These are phyloP conservation scores for Larimichthys polyactis DNA, from an alignment of 2,113 vertebrate species.

Conservation along the genomic window DNA sequence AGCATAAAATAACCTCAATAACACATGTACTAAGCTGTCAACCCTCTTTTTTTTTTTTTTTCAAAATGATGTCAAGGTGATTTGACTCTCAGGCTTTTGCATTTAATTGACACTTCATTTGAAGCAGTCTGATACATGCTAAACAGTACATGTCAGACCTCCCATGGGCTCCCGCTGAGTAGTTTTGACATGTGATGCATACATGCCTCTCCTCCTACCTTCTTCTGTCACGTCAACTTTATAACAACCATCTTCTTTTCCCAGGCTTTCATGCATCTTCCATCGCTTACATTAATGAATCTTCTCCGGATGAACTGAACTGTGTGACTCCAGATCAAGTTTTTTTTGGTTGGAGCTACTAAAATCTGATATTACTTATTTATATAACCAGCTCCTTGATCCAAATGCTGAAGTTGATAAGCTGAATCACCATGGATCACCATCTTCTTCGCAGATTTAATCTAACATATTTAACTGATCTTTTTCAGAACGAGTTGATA, in stretches of 20 bases:
- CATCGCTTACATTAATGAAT: not conserved
- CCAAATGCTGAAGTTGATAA: not conserved
- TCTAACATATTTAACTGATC: not conserved
- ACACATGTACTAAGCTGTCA: constrained; percentile 1
- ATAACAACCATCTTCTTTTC: not conserved
- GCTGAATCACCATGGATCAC: too few relatives aligned
- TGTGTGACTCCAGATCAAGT: not conserved
- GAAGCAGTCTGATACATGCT: not conserved
- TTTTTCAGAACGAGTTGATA: too few relatives aligned
- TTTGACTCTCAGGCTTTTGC: constrained; percentile 4
- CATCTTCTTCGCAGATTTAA: too few relatives aligned
- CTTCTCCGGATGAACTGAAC: not conserved
- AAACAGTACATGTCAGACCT: not conserved
- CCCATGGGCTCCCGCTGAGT: not conserved
- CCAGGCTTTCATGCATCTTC: not conserved
- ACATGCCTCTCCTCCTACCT: not conserved
- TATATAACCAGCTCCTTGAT: not conserved
- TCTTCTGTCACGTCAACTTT: not conserved
- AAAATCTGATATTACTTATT: not conserved
- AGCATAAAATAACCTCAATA: not conserved
- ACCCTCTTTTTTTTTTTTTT: not conserved
- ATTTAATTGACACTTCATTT: constrained; percentile 29
- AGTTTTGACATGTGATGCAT: not conserved
- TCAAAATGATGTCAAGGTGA: not conserved
- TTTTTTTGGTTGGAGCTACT: not conserved